Evolutionary conservation across 35 echinoderm and acorn worm species (phyloP), one percentile per base, ranked within the genome.

Genomic region (Apostichopus japonicus): DNA sequence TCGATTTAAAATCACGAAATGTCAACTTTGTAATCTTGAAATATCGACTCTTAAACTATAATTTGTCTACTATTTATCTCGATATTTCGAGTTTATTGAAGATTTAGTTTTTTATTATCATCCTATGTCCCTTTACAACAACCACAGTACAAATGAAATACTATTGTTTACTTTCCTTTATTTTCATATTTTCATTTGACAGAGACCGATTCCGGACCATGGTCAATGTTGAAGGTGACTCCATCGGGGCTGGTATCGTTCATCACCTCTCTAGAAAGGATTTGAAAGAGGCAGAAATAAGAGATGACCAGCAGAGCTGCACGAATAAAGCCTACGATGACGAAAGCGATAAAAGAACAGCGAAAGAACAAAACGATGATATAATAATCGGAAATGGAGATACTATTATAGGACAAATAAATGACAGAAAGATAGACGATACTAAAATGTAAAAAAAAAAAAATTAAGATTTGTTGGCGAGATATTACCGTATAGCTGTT

Each of bases 181-280:
- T 67, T 25, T 65, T n/a, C n/a, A 70, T 90, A 5, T 92, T 4
- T 87, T 44, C 2, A 44, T 77, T 93, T 55, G 22, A 62, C 76
- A 93, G 92, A 16, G 92, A 93, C 55, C 92, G 92, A 53, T 76
- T 93, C 19, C 92, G 92, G 19, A 93, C 92, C 4, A 87, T 93
- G 78, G 83, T 93, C 22, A 88, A 93, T 53, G 92, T 93, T 4
- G 92, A 93, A 53, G 92, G 92, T 6, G 92, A 93, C 53, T 93
- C 92, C 10, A 88, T 93, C 57, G 92, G 92, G 25, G 92, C 92
- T 17, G 84, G 92, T n/a, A 93, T 93, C 56, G 75, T 93, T 53
- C 24, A 93, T 51, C 51, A 93, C 53, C 61, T 93, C 55, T 87
- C 92, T 0, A 67, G 52, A 77, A 80, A 53, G 44, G 52, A 84